Percentiles rank a stretch among this genome's conserved stretches.
phyloP scores from a whole-genome alignment of 2,113 vertebrate species.

The Corythaixoides concolor region DNA sequence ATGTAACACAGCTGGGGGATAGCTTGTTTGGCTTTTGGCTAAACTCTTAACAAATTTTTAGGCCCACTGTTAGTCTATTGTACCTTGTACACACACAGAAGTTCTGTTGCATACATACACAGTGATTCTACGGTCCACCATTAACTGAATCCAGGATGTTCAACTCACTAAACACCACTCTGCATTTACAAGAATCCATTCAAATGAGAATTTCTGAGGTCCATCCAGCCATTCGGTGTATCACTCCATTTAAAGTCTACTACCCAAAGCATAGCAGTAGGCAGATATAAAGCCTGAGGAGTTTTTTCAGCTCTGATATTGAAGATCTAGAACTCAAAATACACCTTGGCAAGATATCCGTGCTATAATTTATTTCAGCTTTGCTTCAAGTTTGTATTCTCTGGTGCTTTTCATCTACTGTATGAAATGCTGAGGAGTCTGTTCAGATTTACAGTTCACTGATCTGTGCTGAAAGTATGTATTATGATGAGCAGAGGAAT shows the following conservation, averaged over 20 bases:
- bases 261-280: not conserved
- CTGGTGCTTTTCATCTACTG: not conserved
- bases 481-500: not conserved
- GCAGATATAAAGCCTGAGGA: not conserved
- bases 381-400: not conserved
- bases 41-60: not conserved
- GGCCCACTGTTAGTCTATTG: accelerated
- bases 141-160: not conserved
- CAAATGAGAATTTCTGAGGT: not conserved
- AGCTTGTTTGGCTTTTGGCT: not conserved
- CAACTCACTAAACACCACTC: not conserved
- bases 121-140: not conserved
- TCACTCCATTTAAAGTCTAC: not conserved
- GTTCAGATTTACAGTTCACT: slow-evolving; percentile 1
- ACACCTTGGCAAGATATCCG: not conserved
- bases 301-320: not conserved
- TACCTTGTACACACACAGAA: not conserved
- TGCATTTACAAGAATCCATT: not conserved
- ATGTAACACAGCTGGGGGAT: not conserved
- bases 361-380: not conserved
- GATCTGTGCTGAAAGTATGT: not conserved
- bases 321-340: not conserved
- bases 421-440: not conserved
- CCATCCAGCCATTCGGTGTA: not conserved
- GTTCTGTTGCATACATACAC: not conserved